Base-by-base conservation (phyloP, 2,797 vertebrate genomes). In the Hypotaenidia philippensis region DNA sequence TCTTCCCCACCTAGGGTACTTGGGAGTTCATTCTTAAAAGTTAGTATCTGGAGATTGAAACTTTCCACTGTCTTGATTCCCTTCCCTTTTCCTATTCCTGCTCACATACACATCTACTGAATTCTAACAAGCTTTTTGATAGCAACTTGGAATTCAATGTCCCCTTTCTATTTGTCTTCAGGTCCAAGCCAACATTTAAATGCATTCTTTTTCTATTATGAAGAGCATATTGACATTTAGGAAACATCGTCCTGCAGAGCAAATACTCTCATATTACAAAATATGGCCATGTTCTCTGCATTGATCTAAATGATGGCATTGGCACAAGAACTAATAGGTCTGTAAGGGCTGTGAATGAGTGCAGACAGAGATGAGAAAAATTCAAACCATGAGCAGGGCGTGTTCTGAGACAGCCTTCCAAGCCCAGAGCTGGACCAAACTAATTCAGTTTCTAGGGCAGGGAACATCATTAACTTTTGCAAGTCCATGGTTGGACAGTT, bases 221-320 rank as follows among this genome's bases (percentile, higher is more conserved):
- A 89, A 76, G 74, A 90, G 29, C 83, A 89, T 94, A 94, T 70
- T 95, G 90, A 95, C 77, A 92, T 91, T 94, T 95, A 93, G 86
- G 69, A 94, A 95, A 82, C 77, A 29, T 79, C 90, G 83, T 94
- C 55, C 83, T 95, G 85, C 59, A 61, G 69, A 66, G 85, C 61
- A 86, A 93, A 93, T 6, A 11, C 59, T 76, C 69, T 88, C 66
- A 74, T 91, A 89, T 87, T 94, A 92, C 92, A 76, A 87, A 93
- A 93, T 69, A 82, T 57, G 70, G 66, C 86, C 80, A 20, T 87
- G 83, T 95, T 94, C 91, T 84, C 63, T 87, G 77, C 74, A 59
- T 45, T 82, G 80, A 84, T 69, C 77, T 93, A 84, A 91, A 79
- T 89, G 70, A 95, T 63, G 79, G 83, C 19, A 1, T 60, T 95